Evolutionary conservation across 2,113 vertebrate genomes (phyloP), one percentile per base, ranked within the genome.

Genomic region (Alosa alosa): DNA sequence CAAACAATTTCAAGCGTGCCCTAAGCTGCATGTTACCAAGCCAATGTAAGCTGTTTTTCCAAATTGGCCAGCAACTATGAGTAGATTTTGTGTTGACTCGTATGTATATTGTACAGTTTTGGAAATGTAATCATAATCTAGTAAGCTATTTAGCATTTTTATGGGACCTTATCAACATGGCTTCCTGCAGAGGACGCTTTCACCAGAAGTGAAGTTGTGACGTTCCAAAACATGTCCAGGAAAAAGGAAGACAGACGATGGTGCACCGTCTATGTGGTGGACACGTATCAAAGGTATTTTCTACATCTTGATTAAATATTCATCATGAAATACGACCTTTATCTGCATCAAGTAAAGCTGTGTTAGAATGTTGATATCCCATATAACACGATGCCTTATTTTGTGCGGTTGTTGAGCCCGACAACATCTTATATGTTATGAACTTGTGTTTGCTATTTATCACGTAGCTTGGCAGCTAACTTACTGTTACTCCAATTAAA

Each of bases 201-300:
- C 10, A 25, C 31, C 25, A 31, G 11, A 6, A 15, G 9, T 36
- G 17, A 0, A 20, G 3, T 39, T 50, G n/a, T 72, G 64, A 72
- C 64, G 64, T 11, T 72, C 64, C 64, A 36, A 72, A 72, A 72
- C n/a, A 72, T 72, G 64, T 1, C 9, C 64, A 72, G 25, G 64
- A 31, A 72, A 36, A 36, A 72, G 64, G 64, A 72, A 72, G 64
- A 72, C 64, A 72, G 64, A 72, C 64, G 3, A 11, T 72, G n/a
- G n/a, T 72, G 64, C n/a, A n/a, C n/a, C n/a, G n/a, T n/a, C n/a
- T n/a, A n/a, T n/a, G n/a, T n/a, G n/a, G n/a, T 72, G 64, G 64
- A 72, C 64, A 72, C 64, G 64, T 72, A 72, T 72, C 64, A 36
- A 10, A 72, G 64, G 64, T 72, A 72, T 72, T 72, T 13, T 36